phyloP scores from a whole-genome alignment of 2,888 invertebrate genomes.

The Lasioglossum oenotherae region DNA sequence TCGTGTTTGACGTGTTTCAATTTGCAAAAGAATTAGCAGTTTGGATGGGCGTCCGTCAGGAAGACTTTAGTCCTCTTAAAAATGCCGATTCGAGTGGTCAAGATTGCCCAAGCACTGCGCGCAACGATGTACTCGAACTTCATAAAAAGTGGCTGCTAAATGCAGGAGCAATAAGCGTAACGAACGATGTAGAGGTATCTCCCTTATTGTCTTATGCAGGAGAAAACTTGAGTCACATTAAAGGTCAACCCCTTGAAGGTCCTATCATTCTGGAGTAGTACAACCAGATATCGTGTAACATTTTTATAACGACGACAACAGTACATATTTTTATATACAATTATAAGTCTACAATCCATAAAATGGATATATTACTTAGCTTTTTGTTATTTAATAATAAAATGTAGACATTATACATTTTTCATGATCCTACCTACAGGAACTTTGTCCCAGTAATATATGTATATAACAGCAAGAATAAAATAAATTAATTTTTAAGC shows the following conservation, averaged over 20 bases:
- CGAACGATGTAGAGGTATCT: constrained; percentile 93
- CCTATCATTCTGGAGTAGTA: constrained; percentile 84
- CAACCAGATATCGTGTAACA: neutral
- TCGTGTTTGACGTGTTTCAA: constrained; percentile 99
- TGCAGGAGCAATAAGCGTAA: constrained; percentile 91
- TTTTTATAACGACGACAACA: constrained; percentile 9
- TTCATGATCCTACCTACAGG: constrained; percentile 1
- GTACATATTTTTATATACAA: neutral
- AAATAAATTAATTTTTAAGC: constrained; percentile 5
- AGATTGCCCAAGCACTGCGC: constrained; percentile 96
- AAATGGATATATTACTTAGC: constrained; percentile 9
- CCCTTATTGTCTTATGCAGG: constrained; percentile 96
- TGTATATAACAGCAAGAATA: neutral
- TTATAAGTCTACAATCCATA: neutral
- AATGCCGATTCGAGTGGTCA: constrained; percentile 95
- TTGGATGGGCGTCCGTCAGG: constrained; percentile 95
- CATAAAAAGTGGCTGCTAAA: constrained; percentile 92
- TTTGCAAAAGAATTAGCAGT: constrained; percentile 96
- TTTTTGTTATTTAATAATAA: constrained; percentile 44
- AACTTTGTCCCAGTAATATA: constrained; percentile 21
- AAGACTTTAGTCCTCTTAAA: constrained; percentile 98
- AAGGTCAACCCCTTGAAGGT: constrained; percentile 88
- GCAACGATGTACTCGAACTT: constrained; percentile 90
- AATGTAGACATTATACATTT: constrained; percentile 23
- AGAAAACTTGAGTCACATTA: constrained; percentile 90